Evolutionary conservation across 2,888 invertebrate species (phyloP).

Genomic region (Achlya flavicornis): DNA sequence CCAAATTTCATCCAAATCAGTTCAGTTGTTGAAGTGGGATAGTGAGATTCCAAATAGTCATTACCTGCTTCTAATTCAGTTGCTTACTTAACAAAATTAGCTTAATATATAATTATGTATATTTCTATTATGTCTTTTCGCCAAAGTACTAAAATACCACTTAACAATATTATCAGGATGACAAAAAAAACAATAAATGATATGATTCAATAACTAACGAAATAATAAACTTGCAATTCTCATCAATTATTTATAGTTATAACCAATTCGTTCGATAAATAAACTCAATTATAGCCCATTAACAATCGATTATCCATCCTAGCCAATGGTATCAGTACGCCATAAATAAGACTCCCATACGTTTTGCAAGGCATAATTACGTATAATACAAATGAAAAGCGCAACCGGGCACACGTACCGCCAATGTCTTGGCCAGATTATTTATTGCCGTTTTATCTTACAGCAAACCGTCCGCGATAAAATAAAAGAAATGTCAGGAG

Average conservation of each 20-base stretch:
- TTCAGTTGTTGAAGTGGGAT: no score
- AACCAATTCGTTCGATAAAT: conserved; percentile 48
- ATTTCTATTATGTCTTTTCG: no score
- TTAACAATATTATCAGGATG: no score
- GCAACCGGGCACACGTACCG: conserved; percentile 71
- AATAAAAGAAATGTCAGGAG: conserved; percentile 79
- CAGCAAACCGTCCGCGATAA: conserved; percentile 73
- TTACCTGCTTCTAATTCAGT: no score
- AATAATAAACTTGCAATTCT: background rate
- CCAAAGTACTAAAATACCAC: background rate
- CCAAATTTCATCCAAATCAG: no score
- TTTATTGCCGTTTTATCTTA: conserved; percentile 80
- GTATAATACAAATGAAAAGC: conserved; percentile 76
- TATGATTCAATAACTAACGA: background rate
- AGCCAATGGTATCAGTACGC: conserved; percentile 38
- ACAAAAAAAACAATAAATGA: background rate
- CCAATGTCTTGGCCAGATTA: conserved; percentile 69
- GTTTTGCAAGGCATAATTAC: conserved; percentile 72
- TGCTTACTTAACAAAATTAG: no score
- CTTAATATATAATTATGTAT: no score
- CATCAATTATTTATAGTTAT: conserved; percentile 22
- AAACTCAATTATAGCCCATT: conserved; percentile 61
- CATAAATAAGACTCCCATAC: conserved; percentile 62
- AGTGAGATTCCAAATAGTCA: no score
- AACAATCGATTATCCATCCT: conserved; percentile 64